Evolutionary conservation across 2,113 vertebrate genomes (phyloP), one percentile per base, ranked within the genome.

Genomic region (Lycocorax pyrrhopterus): DNA sequence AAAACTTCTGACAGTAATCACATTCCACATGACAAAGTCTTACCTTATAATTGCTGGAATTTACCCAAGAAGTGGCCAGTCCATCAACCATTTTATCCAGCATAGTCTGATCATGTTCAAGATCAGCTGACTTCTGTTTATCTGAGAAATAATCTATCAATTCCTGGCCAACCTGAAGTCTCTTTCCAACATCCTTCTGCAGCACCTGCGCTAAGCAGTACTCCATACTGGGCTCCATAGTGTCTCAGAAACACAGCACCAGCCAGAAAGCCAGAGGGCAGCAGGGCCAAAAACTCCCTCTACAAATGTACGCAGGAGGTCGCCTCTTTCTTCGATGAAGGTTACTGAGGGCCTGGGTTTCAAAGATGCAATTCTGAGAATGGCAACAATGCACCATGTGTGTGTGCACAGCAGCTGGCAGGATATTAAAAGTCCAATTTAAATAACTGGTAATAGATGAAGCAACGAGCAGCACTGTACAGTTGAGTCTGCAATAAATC

Each of bases 21-120:
- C 49, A 79, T 74, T 62, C 69, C 66, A 66, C 23, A 49, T 49
- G 67, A 80, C 33, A 33, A 84, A 76, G 37, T 49, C 97, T 98
- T 98, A 99, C 99, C 99, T 99, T 99, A 46, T 99, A 99, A 98
- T 99, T 99, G 98, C 99, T 99, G 92, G 98, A 99, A 98, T 99
- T 99, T 84, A 99, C 99, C 99, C 99, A 99, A 83, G 98, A 99
- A 89, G 98, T 99, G 95, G 99, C 99, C 30, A 99, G 98, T 91
- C 98, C 99, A 74, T 99, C 99, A 62, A 99, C 98, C 98, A 99
- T 99, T 97, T 99, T 99, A 98, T 99, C 99, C 97, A 99, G 98
- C 77, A 98, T 98, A 16, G 99, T 99, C 98, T 99, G 99, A 96
- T 99, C 99, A 60, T 99, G 98, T 91, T 99, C 99, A 80, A 99